phyloP scores from a whole-genome alignment of 2,113 vertebrate species.

The Salvelinus namaycush region DNA sequence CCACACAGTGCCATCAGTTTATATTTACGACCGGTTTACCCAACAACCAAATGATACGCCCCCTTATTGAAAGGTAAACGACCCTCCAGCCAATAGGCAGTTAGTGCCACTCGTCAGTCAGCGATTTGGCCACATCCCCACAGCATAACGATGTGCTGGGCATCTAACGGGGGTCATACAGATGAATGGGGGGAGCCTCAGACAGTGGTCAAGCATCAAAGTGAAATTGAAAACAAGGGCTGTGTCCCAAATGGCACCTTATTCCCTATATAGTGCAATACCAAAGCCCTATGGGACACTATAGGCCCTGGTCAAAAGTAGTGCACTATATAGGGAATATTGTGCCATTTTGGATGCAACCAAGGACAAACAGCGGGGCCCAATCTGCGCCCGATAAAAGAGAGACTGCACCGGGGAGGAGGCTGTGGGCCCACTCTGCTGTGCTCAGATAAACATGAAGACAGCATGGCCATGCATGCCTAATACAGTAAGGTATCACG shows the following conservation, averaged over 20 bases:
- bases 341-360: too few relatives aligned
- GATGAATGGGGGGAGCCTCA: slow-evolving; percentile 35
- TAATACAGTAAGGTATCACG: slow-evolving; percentile 19
- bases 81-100: slow-evolving; percentile 18
- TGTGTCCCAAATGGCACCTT: too few relatives aligned
- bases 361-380: slow-evolving; percentile 10
- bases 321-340: too few relatives aligned
- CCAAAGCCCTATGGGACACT: too few relatives aligned
- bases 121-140: slow-evolving; percentile 21
- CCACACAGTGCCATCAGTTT: background rate
- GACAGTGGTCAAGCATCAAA: slow-evolving; percentile 37
- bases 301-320: too few relatives aligned
- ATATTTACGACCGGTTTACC: slow-evolving; percentile 8
- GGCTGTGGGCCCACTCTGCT: slow-evolving; percentile 33
- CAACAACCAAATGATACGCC: background rate
- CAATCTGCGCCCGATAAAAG: slow-evolving; percentile 37
- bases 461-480: slow-evolving; percentile 43
- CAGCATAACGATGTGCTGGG: slow-evolving; percentile 28
- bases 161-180: slow-evolving; percentile 13
- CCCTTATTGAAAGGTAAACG: slow-evolving; percentile 28
- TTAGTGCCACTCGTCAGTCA: background rate
- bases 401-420: slow-evolving; percentile 36
- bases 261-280: too few relatives aligned
- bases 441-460: slow-evolving; percentile 48
- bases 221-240: slow-evolving; percentile 33